These are phyloP conservation scores for Grammomys dolichurus DNA, from an alignment of 2,113 vertebrate species.

Conservation along the genomic window DNA sequence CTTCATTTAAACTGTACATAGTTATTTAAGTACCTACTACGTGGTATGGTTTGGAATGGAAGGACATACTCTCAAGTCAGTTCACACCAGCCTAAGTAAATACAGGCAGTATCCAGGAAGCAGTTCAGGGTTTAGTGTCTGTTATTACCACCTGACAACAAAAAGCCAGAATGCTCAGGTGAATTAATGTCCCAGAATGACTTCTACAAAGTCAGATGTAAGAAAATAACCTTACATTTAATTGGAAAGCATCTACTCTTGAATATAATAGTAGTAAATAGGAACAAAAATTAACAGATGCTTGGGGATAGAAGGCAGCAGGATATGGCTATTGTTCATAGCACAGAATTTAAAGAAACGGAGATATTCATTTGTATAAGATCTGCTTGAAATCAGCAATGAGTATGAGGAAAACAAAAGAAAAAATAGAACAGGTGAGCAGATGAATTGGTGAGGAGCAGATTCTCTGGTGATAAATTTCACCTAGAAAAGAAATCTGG, in stretches of 20 bases:
- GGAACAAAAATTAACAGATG: not conserved
- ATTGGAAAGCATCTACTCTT: not conserved
- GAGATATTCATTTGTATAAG: not conserved
- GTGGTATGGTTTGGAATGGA: not conserved
- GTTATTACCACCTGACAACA: not conserved
- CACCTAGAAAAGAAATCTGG: not conserved
- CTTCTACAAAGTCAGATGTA: not conserved
- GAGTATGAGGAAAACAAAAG: not conserved
- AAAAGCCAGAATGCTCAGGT: not conserved
- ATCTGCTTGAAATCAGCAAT: not conserved
- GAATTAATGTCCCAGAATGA: slow-evolving; percentile 27
- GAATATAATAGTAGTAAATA: not conserved
- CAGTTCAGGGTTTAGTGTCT: not conserved
- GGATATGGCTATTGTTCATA: not conserved
- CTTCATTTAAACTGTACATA: not conserved
- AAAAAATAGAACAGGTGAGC: not conserved
- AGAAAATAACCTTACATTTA: slow-evolving; percentile 11
- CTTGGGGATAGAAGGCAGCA: not conserved
- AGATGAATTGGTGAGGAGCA: not conserved
- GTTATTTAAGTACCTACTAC: not conserved
- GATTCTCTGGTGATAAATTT: not conserved
- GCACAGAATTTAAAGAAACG: not conserved
- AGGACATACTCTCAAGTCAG: not conserved
- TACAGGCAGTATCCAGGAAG: not conserved
- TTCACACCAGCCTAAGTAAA: not conserved